These are phyloP conservation scores for Dryoscopus gambensis DNA, from an alignment of 2,113 vertebrate species.

Conservation along the genomic window DNA sequence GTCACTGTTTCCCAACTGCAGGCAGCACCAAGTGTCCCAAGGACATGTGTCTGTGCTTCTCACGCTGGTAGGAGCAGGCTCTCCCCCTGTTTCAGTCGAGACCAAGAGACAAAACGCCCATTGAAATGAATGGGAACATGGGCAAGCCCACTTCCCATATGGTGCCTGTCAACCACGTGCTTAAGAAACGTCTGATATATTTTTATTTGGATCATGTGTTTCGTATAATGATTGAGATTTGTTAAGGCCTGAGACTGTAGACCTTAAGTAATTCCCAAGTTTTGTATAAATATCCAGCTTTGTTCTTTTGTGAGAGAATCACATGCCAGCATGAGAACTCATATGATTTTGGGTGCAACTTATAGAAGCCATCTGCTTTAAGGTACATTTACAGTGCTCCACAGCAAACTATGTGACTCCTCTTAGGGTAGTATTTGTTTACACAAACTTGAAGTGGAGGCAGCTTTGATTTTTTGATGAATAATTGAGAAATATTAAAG, in stretches of 20 bases:
- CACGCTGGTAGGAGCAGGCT: background rate
- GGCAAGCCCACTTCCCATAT: constrained; percentile 58
- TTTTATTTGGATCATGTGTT: constrained; percentile 31
- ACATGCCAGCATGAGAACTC: background rate
- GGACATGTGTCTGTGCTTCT: background rate
- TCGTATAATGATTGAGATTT: background rate
- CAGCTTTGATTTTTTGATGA: constrained; percentile 29
- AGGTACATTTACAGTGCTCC: background rate
- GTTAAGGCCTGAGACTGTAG: background rate
- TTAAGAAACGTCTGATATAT: constrained; percentile 6
- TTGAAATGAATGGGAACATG: background rate
- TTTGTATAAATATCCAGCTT: constrained; percentile 20
- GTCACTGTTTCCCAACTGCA: background rate
- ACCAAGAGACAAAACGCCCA: background rate
- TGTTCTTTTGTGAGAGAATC: constrained; percentile 23
- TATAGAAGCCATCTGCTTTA: constrained; percentile 10
- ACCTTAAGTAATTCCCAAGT: constrained; percentile 16
- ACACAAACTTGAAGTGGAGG: background rate
- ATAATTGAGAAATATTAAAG: background rate
- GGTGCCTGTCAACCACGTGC: constrained; percentile 49
- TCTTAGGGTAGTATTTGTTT: background rate
- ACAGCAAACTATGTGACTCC: background rate
- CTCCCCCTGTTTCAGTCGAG: background rate
- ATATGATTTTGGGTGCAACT: constrained; percentile 10
- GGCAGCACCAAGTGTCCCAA: background rate